Base-by-base conservation (phyloP, 2,113 vertebrate genomes). In the Neodontobutis hainanensis region DNA sequence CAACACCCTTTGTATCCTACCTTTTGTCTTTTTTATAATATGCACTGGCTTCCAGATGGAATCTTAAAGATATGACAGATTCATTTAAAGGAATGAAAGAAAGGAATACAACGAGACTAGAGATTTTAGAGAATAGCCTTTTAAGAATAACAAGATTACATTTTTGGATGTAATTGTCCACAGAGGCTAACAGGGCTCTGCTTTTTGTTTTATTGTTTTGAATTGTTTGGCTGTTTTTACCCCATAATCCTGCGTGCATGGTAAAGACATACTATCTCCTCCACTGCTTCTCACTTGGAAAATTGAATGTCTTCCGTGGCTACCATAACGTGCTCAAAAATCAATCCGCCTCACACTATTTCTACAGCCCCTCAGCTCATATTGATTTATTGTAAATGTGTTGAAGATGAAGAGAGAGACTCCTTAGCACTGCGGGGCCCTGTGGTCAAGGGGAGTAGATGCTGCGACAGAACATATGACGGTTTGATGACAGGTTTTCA, bases 341-440 rank as follows among this genome's bases (percentile, higher is more conserved):
- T 90, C 84, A 89, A 88, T 91, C 88, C 74, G 85, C 53, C 66
- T 80, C 74, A 49, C 78, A 78, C 81, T 73, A 82, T 81, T 81
- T 79, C 77, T 76, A 62, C 81, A 69, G 73, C 73, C 82, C 74
- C 69, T 84, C 78, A 70, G 77, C 83, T 82, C 70, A 32, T 70
- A 90, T 88, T 85, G 87, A 91, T 90, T 91, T 83, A 87, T 85
- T 72, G 75, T 72, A 85, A 78, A 86, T 72, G 79, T 77, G 85
- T 55, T 75, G 62, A 77, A 75, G 73, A 85, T 82, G 75, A 81
- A 87, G 82, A 73, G 77, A 77, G 75, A 76, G 77, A 80, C 74
- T 83, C 74, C 75, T 87, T 64, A 80, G 82, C 64, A 53, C 72
- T 35, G 14, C 14, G 45, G 63, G 53, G 56, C 44, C 38, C 34